Base-by-base conservation (phyloP, 1,140 invertebrate species). In the Paramacrobiotus metropolitanus region DNA sequence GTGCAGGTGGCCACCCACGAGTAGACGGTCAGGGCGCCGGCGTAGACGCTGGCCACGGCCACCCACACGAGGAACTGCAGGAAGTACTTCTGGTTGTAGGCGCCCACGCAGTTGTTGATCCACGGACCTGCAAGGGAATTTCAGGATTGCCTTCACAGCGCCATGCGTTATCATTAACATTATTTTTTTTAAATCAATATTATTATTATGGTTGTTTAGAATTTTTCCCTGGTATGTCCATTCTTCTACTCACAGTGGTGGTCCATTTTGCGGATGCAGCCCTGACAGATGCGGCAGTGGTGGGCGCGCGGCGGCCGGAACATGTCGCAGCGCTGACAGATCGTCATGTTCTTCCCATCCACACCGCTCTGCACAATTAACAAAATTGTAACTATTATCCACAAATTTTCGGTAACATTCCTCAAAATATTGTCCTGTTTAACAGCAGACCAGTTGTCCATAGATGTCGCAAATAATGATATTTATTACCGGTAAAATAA, bases 91-190 rank as follows among this genome's bases (percentile, higher is more conserved):
- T 92, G 87, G 77, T 92, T 92, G 67, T 82, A 80, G 73, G 92
- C 87, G 55, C 88, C 88, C 31, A 92, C 87, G 74, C 88, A 92
- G 72, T 92, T 92, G 70, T 92, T 91, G 34, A 90, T 87, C 86
- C 85, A 85, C 65, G 65, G 71, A 77, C 74, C 66, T 62, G 61
- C 30, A 66, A 62, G 24, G n/a, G 21, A 65, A 61, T 66, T 45
- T 64, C 28, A 48, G 44, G 72, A 64, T 59, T 59, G 66, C 21
- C 2, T 24, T 63, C 28, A 28, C n/a, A 28, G 21, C n/a, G n/a
- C n/a, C n/a, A 55, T 30, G 31, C 62, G 2, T 65, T 20, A n/a
- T n/a, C 29, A 62, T 55, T 18, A 59, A 1, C 59, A 20, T 62
- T 1, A 62, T 60, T 40, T 31, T 61, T 21, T 63, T 64, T 28